Base-by-base conservation (phyloP, 2,888 invertebrate genomes). In the Oasisia sp. region DNA sequence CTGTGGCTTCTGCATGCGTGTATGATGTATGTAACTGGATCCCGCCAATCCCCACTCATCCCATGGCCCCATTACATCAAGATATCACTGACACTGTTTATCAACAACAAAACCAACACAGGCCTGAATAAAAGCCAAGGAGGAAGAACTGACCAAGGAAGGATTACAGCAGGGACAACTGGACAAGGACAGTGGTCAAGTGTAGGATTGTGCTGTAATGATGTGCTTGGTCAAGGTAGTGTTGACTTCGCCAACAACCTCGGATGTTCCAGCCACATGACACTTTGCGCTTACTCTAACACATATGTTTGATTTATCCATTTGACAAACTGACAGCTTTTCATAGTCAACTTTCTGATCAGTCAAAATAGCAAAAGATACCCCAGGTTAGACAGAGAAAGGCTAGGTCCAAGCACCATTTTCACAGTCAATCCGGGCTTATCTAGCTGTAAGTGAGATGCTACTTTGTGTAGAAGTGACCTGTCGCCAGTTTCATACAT, bases 21-120 rank as follows among this genome's bases (percentile, higher is more conserved):
- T 74, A 74, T 74, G 74, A 74, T 74, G 74, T 74, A 27, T n/a
- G 74, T 74, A 14, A 74, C 74, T 74, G 74, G 7, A 74, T 74
- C 74, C 74, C 3, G 27, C 74, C 74, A 27, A 27, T 74, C 74
- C 74, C 74, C 14, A 74, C 27, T 27, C 74, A 74, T 74, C 74
- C 74, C 27, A 74, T 74, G 74, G 74, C 74, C 74, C 74, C 74
- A 74, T 74, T 74, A 74, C 74, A 74, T 74, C 74, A 74, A 74
- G 74, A 74, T 74, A 74, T 74, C 74, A 74, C 74, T 74, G 74
- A 74, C 74, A 74, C 27, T 74, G 74, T 74, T 74, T 74, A 74
- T 74, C 27, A 74, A 74, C 74, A 74, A 74, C 74, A 74, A 74
- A 74, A 74, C 74, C 74, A 74, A 74, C 27, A 27, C 27, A 74